Conservation (phyloP, 2,113 vertebrate species). For the Pterophyllum scalare region DNA sequence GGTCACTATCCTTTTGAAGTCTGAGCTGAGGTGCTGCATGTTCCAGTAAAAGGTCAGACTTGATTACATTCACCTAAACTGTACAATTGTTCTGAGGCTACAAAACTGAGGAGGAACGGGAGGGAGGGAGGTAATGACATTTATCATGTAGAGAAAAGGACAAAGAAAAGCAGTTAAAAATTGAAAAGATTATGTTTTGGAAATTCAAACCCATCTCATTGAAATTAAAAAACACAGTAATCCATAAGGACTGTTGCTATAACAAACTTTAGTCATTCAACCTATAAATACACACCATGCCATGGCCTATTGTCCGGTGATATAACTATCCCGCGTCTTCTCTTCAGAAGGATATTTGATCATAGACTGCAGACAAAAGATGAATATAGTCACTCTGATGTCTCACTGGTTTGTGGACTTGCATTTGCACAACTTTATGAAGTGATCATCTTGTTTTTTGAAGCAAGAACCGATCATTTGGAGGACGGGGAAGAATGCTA, state of each 20-base stretch:
- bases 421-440: background rate
- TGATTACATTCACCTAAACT: conserved; percentile 1
- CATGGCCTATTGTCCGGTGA: background rate
- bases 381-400: background rate
- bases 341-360: background rate
- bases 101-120: background rate
- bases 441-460: background rate
- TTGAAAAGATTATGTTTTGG: conserved; percentile 47
- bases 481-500: background rate
- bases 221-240: conserved; percentile 30
- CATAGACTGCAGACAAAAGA: background rate
- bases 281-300: background rate
- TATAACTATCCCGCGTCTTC: conserved; percentile 2
- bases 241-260: conserved; percentile 3
- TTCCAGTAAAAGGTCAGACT: conserved; percentile 6
- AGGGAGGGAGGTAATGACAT: conserved; percentile 20
- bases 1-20: conserved; percentile 28
- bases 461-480: background rate
- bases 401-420: background rate
- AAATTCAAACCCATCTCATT: conserved; percentile 34
- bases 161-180: background rate
- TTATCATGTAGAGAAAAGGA: conserved; percentile 20
- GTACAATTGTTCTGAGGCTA: background rate
- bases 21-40: background rate
- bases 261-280: background rate